Conservation (phyloP, 2,113 vertebrate genomes). For the Laterallus jamaicensis region DNA sequence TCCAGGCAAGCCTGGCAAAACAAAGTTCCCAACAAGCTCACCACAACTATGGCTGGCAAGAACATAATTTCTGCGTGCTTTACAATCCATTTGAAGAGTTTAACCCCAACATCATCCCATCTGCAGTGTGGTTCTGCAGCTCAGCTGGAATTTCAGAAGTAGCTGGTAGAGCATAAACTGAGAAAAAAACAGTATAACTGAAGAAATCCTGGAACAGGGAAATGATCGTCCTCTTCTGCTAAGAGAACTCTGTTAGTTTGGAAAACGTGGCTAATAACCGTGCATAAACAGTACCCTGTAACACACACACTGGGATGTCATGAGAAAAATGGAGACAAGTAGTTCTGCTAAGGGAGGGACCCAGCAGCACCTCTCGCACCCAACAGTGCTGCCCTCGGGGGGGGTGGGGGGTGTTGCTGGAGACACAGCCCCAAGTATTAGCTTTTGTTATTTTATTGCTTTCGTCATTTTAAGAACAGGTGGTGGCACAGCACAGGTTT, state of each 20-base stretch:
- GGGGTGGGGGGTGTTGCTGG: not conserved
- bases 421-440: not conserved
- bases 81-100: not conserved
- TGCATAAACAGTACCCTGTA: not conserved
- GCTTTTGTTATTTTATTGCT: not conserved
- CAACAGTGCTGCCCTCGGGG: not conserved
- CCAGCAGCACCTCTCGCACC: not conserved
- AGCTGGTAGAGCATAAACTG: not conserved
- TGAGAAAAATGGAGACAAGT: not conserved
- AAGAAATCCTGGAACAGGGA: not conserved
- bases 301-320: not conserved
- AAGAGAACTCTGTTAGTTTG: not conserved
- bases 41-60: conserved; percentile 32
- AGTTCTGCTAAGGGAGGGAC: not conserved
- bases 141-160: not conserved
- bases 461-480: not conserved
- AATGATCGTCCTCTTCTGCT: not conserved
- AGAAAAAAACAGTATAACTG: not conserved
- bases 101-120: not conserved
- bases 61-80: not conserved
- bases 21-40: not conserved
- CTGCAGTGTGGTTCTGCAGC: not conserved
- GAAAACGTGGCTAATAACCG: not conserved
- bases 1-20: conserved; percentile 24
- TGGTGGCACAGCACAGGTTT: not conserved